phyloP scores from a whole-genome alignment of 2,888 invertebrate species.

The Gibbula magus region DNA sequence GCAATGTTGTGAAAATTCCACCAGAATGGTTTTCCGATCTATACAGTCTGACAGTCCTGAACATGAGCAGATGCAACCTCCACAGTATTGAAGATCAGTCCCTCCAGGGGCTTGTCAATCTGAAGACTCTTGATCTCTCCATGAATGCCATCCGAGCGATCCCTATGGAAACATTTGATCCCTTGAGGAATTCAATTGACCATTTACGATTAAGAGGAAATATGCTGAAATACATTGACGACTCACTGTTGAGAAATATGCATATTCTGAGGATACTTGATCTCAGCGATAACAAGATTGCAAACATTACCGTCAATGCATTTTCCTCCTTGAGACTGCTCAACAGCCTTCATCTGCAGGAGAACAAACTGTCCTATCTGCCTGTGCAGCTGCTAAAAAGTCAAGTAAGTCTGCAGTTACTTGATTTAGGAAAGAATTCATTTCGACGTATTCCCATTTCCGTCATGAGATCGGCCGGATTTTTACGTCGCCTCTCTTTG shows the following conservation, averaged over 20 bases:
- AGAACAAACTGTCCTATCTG: constrained; percentile 33
- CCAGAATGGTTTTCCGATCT: constrained; percentile 35
- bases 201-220: constrained; percentile 31
- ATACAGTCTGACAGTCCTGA: constrained; percentile 32
- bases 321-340: constrained; percentile 31
- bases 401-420: constrained; percentile 25
- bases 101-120: constrained; percentile 30
- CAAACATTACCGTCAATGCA: constrained; percentile 9
- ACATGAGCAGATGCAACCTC: constrained; percentile 33
- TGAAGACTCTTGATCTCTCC: constrained; percentile 39
- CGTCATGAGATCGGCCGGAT: constrained; percentile 2
- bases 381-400: constrained; percentile 24
- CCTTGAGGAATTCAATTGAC: constrained; percentile 27
- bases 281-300: constrained; percentile 35
- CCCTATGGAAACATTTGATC: constrained; percentile 18
- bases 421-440: constrained; percentile 31
- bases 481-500: neutral
- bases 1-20: constrained; percentile 30
- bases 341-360: constrained; percentile 20
- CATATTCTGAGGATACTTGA: constrained; percentile 26
- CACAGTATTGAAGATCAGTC: constrained; percentile 25
- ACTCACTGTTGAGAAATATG: constrained; percentile 13
- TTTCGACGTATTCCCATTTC: constrained; percentile 29
- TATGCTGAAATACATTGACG: constrained; percentile 17
- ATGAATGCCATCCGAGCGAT: constrained; percentile 31